Conservation (phyloP, 2,888 invertebrate species). For the Hyalella azteca region DNA sequence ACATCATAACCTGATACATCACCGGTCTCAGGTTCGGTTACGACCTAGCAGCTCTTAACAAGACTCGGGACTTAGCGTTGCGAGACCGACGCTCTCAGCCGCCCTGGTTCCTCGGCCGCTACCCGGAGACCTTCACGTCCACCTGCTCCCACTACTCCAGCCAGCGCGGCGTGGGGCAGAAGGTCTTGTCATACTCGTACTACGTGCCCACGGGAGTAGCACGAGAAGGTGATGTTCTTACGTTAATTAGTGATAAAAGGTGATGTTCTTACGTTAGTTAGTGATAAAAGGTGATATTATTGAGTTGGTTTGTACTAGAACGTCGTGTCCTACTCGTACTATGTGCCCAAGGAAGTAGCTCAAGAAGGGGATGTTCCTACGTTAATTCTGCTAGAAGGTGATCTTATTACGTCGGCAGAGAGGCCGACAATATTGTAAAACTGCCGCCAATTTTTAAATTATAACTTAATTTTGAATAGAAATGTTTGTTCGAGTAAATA, state of each 20-base stretch:
- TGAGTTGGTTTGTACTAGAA: conserved; percentile 45
- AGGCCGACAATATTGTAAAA: no score
- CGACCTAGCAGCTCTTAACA: not conserved
- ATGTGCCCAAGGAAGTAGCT: conserved; percentile 4
- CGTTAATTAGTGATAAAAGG: no score
- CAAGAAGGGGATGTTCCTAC: no score
- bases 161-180: conserved; percentile 50
- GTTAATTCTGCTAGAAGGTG: no score
- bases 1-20: not conserved
- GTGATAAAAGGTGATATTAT: no score
- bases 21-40: conserved; percentile 19
- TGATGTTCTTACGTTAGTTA: no score
- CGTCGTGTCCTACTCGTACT: conserved; percentile 48
- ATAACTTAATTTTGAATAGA: no score
- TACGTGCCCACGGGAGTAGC: conserved; percentile 28
- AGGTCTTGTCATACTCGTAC: conserved; percentile 47
- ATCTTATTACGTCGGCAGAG: no score
- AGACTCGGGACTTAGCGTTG: not conserved
- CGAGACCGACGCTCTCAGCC: not conserved
- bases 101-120: conserved; percentile 25
- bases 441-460: no score
- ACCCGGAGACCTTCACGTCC: conserved; percentile 15
- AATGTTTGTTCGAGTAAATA: no score
- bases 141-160: conserved; percentile 53
- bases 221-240: no score